Conservation (phyloP, 2,797 vertebrate species). For the Sternotherus odoratus region DNA sequence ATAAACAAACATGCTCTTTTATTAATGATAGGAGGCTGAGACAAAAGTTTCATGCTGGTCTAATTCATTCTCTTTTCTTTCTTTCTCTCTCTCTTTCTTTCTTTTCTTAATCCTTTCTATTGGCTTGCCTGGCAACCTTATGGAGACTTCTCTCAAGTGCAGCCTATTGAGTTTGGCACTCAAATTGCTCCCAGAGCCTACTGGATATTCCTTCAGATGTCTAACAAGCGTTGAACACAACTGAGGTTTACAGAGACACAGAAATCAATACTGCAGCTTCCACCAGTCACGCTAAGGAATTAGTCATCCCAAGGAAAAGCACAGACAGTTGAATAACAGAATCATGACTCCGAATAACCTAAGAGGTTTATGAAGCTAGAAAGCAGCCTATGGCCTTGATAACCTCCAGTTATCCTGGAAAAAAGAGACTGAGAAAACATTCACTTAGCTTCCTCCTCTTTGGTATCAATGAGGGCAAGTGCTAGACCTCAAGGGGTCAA, state of each 20-base stretch:
- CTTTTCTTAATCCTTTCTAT: conserved; percentile 31
- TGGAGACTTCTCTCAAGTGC: conserved; percentile 68
- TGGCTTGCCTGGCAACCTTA: conserved; percentile 45
- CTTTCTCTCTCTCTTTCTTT: not conserved
- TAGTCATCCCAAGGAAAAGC: conserved; percentile 84
- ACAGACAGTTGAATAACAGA: conserved; percentile 78
- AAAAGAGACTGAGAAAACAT: conserved; percentile 57
- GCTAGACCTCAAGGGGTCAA: conserved; percentile 56
- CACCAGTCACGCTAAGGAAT: conserved; percentile 85
- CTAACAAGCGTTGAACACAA: conserved; percentile 85
- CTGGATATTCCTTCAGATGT: conserved; percentile 84
- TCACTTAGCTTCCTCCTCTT: conserved; percentile 45
- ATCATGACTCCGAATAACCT: conserved; percentile 86
- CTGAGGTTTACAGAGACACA: conserved; percentile 86
- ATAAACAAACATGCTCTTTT: conserved; percentile 16
- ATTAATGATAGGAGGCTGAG: not conserved
- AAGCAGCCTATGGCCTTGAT: conserved; percentile 75
- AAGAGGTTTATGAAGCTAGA: conserved; percentile 82
- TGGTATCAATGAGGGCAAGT: conserved; percentile 67
- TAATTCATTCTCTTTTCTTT: conserved; percentile 9
- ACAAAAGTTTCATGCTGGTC: not conserved
- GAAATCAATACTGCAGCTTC: conserved; percentile 86
- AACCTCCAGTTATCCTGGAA: conserved; percentile 73
- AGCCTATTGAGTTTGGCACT: conserved; percentile 68
- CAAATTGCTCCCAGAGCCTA: conserved; percentile 78